Evolutionary conservation across 2,888 invertebrate species (phyloP), one percentile per base, ranked within the genome.

Genomic region (Sussaba pulchella): DNA sequence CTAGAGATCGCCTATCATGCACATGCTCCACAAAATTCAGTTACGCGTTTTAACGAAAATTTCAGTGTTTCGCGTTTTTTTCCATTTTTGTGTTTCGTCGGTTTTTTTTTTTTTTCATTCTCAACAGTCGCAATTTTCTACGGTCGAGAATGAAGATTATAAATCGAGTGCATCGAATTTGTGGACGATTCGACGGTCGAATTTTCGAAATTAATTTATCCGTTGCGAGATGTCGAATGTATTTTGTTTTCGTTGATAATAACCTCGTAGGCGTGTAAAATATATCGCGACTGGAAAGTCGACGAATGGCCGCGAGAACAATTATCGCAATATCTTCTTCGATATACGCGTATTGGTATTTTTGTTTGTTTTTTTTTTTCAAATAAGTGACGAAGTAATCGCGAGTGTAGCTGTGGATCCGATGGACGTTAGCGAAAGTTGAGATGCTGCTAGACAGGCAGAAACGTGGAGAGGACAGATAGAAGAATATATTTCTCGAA

Each of bases 371-470:
- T n/a, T n/a, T n/a, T n/a, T n/a, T n/a, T n/a, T n/a, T n/a, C n/a
- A n/a, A n/a, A 54, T 41, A 26, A 54, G 26, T 54, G 26, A 54
- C 26, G 26, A 24, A 54, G 12, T 24, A 17, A 57, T n/a, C 2
- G 71, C 19, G 43, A 54, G 64, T 73, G 73, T 73, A 41, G 63
- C 26, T 59, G 72, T 69, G 72, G 67, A 77, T 81, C 73, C 77
- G 77, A 73, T 70, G 31, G 63, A 81, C 45, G 47, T 64, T 73
- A 72, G 78, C 70, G 75, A 61, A 43, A 82, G 63, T 67, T 43
- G 52, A 71, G 47, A 61, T 78, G 73, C 74, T 82, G 76, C 80
- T 74, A 75, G 75, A 83, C 72, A 69, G 74, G 64, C 67, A 78
- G 57, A 77, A 59, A 47, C 57, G 41, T 52, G 52, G 70, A 73